These are phyloP conservation scores for Acleris holmiana DNA, from an alignment of 2,888 invertebrate genomes.

Conservation along the genomic window DNA sequence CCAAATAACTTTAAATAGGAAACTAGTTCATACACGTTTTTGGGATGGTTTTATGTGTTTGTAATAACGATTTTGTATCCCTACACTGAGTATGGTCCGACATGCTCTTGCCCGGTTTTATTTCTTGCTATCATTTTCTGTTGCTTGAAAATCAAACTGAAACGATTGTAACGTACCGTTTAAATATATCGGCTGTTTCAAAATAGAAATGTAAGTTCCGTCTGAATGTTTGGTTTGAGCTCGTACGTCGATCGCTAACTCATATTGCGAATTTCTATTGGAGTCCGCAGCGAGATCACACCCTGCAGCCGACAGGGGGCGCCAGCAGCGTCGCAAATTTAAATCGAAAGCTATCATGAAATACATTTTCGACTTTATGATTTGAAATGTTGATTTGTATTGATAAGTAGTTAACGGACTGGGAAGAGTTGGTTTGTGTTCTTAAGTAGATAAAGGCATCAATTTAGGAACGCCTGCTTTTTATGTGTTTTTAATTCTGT, in stretches of 20 bases:
- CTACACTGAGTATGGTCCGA: too few species aligned
- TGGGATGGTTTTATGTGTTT: too few species aligned
- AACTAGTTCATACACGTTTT: too few species aligned
- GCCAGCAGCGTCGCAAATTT: conserved; percentile 12
- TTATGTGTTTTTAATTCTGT: too few species aligned
- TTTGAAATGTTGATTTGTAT: conserved; percentile 1
- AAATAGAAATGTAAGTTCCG: conserved; percentile 6
- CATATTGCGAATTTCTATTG: conserved; percentile 31
- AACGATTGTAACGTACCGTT: too few species aligned
- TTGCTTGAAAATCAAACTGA: too few species aligned
- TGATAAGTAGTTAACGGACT: neutral
- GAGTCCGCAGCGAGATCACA: conserved; percentile 1
- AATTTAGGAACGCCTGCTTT: too few species aligned
- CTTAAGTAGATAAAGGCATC: too few species aligned
- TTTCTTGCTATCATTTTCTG: too few species aligned
- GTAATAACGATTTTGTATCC: too few species aligned
- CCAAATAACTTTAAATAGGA: too few species aligned
- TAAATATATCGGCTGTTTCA: neutral
- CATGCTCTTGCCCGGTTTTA: too few species aligned
- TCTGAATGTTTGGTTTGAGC: neutral
- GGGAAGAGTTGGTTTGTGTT: neutral
- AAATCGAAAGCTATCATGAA: conserved; percentile 19
- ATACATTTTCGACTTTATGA: conserved; percentile 7
- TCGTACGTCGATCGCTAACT: conserved; percentile 18
- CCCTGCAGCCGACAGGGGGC: conserved; percentile 24